Evolutionary conservation across 2,113 vertebrate species (phyloP).

Genomic region (Notothenia rossii): DNA sequence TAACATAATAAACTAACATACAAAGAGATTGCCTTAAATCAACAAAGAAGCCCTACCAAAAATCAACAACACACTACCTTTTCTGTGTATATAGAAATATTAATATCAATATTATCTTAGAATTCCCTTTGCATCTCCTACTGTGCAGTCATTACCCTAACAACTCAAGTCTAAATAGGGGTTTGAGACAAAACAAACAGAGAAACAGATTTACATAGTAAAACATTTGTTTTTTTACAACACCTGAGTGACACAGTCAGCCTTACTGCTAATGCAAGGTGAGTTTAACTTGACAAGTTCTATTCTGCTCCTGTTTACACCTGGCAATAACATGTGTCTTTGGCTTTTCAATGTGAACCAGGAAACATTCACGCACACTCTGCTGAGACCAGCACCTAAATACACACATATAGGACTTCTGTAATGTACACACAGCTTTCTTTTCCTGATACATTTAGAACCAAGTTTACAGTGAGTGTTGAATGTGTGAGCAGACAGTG

Average conservation of each 20-base stretch:
- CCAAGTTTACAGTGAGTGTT: constrained; percentile 20
- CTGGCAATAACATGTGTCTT: too few species aligned
- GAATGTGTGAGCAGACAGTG: constrained; percentile 50
- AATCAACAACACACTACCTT: not conserved
- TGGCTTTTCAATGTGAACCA: too few species aligned
- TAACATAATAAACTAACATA: not conserved
- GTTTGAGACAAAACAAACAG: constrained; percentile 26
- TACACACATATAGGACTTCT: not conserved
- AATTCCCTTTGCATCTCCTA: not conserved
- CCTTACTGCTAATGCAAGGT: not conserved
- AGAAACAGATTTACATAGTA: not conserved
- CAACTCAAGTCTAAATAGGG: not conserved
- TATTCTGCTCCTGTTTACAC: not conserved
- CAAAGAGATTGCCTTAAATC: not conserved
- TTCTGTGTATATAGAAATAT: not conserved
- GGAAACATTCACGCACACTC: too few species aligned
- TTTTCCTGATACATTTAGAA: not conserved
- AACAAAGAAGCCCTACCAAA: not conserved
- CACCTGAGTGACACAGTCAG: constrained; percentile 1
- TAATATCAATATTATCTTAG: not conserved
- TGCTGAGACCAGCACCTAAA: too few species aligned
- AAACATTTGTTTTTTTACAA: constrained; percentile 4
- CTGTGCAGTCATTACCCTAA: not conserved
- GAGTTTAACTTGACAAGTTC: not conserved
- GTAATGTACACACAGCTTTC: not conserved